A percentile compares a stretch with the other conserved stretches of the same genome.
phyloP scores from a whole-genome alignment of 2,888 invertebrate genomes.

The Chaitophorus viminalis region DNA sequence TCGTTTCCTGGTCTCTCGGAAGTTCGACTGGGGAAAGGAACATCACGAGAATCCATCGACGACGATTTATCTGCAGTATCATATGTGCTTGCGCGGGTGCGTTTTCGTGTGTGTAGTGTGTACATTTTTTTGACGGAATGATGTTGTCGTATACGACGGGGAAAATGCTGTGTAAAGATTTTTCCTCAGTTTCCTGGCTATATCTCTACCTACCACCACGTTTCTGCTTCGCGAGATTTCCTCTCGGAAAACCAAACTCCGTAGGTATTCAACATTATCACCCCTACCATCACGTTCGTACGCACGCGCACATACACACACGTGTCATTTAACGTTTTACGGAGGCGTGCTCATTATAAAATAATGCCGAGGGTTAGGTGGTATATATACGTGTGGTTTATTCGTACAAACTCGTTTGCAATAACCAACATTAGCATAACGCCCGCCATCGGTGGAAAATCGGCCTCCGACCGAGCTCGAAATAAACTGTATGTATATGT shows the following conservation, averaged over 20 bases:
- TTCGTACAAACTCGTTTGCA: slow-evolving; percentile 7
- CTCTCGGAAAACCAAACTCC: no score
- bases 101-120: no score
- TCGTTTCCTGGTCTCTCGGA: background rate
- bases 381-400: background rate
- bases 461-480: background rate
- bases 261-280: no score
- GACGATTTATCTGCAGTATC: no score
- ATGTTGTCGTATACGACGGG: background rate
- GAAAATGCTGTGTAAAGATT: background rate
- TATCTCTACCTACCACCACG: background rate
- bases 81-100: no score
- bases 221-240: background rate
- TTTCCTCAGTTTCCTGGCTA: background rate
- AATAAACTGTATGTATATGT: no score
- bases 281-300: background rate
- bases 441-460: slow-evolving; percentile 21
- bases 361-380: background rate
- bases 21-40: background rate
- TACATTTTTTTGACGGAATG: background rate
- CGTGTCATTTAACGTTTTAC: background rate
- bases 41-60: no score
- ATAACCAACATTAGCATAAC: slow-evolving; percentile 40
- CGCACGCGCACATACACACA: background rate
- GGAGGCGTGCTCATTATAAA: slow-evolving; percentile 15